These are phyloP conservation scores for Agrilus cyanescens DNA, from an alignment of 2,888 invertebrate genomes.

Conservation along the genomic window DNA sequence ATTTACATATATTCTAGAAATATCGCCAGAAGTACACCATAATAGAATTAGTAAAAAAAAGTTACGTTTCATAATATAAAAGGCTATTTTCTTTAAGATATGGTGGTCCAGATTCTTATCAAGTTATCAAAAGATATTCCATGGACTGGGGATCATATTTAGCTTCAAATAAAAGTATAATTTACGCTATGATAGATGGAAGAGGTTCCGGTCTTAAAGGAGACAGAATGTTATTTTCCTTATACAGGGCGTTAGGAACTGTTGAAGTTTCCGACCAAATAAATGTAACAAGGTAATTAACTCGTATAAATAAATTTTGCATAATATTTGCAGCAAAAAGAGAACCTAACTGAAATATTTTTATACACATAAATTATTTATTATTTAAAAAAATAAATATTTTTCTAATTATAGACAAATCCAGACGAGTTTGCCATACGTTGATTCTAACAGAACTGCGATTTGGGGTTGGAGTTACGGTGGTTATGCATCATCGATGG, in stretches of 20 bases:
- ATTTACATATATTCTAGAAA: too few relatives aligned
- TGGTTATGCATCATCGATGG: conserved; percentile 84
- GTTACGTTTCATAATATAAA: too few relatives aligned
- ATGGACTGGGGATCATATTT: conserved; percentile 84
- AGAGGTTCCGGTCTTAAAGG: conserved; percentile 82
- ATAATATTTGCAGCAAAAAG: too few relatives aligned
- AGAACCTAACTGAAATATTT: too few relatives aligned
- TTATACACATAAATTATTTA: too few relatives aligned
- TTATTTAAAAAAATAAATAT: too few relatives aligned
- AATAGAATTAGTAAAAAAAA: too few relatives aligned
- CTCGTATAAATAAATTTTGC: background rate
- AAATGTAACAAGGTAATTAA: conserved; percentile 56
- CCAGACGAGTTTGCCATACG: conserved; percentile 53
- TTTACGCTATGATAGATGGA: conserved; percentile 83
- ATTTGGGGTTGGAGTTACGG: conserved; percentile 99
- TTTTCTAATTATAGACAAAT: conserved; percentile 40
- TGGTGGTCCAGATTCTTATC: conserved; percentile 82
- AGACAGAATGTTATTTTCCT: conserved; percentile 65
- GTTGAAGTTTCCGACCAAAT: conserved; percentile 89
- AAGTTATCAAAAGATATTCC: conserved; percentile 70
- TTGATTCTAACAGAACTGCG: conserved; percentile 71
- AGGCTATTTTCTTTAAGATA: conserved; percentile 48
- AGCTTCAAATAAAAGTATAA: conserved; percentile 69
- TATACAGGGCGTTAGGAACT: conserved; percentile 76
- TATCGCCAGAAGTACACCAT: too few relatives aligned